These are phyloP conservation scores for Sanderia malayensis DNA, from an alignment of 30 jellyfish, hydroid and myxozoan species.

Conservation along the genomic window DNA sequence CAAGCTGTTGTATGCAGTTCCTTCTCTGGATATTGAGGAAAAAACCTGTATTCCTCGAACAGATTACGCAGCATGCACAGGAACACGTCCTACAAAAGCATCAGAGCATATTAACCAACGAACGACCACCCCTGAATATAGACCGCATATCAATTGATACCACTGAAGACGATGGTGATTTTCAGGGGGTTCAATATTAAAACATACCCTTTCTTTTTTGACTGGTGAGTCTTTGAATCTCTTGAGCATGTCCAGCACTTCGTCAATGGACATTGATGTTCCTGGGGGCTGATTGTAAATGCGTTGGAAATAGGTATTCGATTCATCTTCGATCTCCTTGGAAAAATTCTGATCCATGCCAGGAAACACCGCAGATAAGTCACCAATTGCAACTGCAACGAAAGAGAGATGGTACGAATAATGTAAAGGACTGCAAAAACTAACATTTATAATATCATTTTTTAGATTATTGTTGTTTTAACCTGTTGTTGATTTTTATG, in stretches of 20 bases:
- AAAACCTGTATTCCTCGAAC: conserved; percentile 90
- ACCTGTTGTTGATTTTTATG: too few species aligned
- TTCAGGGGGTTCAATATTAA: too few species aligned
- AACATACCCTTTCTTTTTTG: conserved; percentile 83
- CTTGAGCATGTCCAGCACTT: conserved; percentile 85
- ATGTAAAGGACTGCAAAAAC: too few species aligned
- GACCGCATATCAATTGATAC: too few species aligned
- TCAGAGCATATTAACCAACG: too few species aligned
- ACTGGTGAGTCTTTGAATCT: conserved; percentile 87
- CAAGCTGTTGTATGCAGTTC: conserved; percentile 93
- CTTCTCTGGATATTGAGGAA: conserved; percentile 95
- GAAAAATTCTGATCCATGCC: conserved; percentile 97
- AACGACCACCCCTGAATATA: too few species aligned
- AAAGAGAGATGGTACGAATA: not conserved
- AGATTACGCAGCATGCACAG: conserved; percentile 88
- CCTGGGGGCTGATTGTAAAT: conserved; percentile 92
- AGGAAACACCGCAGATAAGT: conserved; percentile 92
- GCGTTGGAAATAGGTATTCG: conserved; percentile 87
- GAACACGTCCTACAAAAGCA: conserved; percentile 94
- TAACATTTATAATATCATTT: too few species aligned
- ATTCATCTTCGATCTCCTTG: conserved; percentile 94
- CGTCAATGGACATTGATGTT: conserved; percentile 91
- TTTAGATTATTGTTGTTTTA: too few species aligned
- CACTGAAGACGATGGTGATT: too few species aligned
- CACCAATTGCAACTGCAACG: conserved; percentile 70